Base-by-base conservation (phyloP, 2,888 invertebrate genomes). In the Emmelina monodactyla region DNA sequence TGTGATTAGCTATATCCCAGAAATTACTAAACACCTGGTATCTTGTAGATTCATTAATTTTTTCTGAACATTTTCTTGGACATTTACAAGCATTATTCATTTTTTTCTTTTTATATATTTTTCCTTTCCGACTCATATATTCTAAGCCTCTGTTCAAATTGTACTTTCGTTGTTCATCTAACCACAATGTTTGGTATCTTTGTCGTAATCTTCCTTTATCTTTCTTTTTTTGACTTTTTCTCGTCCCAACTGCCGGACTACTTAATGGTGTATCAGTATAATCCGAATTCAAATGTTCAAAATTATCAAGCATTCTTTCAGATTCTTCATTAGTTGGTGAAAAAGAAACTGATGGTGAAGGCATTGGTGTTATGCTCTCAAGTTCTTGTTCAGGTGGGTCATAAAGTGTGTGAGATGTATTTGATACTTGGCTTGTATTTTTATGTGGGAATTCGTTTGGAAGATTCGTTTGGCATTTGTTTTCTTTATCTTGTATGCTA, bases 181-280 rank as follows among this genome's bases (percentile, higher is more conserved):
- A 13, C 14, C 30, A 30, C 30, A 14, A 14, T 9, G n/a, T 30
- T 30, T 30, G 30, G 30, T 14, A 30, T 14, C 30, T 30, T 13
- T 30, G 4, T 30, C 30, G 30, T 14, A 30, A 13, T 6, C 9
- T 30, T 2, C 14, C 14, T 30, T 12, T 12, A 14, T 30, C 30
- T 30, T 30, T 30, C 9, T 13, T 30, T 30, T 30, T 30, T 11
- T 30, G 30, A 14, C 19, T 33, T 22, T 25, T 22, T 22, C 14
- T 33, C 22, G 22, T 33, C 22, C 12, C 22, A 22, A 10, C 15
- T 34, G 9, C 28, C n/a, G 34, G 34, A 29, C 34, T 34, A 34
- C 34, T 34, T 16, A 28, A 28, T 28, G 28, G 34, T 34, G 34
- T 34, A 29, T 34, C 34, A 29, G 34, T 34, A 16, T 34, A 34